phyloP scores from a whole-genome alignment of 1,140 invertebrate species.

The Rhagoletis zephyria region DNA sequence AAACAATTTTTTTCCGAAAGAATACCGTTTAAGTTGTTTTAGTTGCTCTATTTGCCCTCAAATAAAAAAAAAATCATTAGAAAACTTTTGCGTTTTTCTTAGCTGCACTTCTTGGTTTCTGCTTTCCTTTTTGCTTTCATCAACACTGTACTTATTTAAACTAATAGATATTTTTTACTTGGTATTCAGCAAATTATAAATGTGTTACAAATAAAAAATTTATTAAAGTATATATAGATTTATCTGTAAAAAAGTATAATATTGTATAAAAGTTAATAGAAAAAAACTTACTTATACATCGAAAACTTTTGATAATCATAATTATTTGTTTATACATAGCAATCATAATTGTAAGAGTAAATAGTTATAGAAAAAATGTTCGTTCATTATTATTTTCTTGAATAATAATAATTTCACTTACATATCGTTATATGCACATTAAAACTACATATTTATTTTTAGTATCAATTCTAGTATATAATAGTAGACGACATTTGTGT shows the following conservation, averaged over 20 bases:
- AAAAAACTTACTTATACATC: constrained; percentile 32
- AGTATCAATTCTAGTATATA: constrained; percentile 29
- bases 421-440: not conserved
- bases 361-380: constrained; percentile 33
- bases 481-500: not conserved
- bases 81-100: not conserved
- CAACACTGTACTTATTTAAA: not conserved
- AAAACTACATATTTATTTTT: not conserved
- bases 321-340: not conserved
- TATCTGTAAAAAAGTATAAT: not conserved
- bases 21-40: no score
- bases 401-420: not conserved
- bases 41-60: no score
- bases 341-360: constrained; percentile 17
- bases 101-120: not conserved
- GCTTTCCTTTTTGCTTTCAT: not conserved
- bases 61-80: no score
- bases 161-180: not conserved
- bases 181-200: not conserved
- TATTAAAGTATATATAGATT: not conserved
- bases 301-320: not conserved
- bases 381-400: not conserved
- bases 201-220: not conserved
- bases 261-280: constrained; percentile 44
- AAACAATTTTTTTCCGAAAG: no score